Evolutionary conservation across 2,113 vertebrate genomes (phyloP).

Genomic region (Empidonax traillii): DNA sequence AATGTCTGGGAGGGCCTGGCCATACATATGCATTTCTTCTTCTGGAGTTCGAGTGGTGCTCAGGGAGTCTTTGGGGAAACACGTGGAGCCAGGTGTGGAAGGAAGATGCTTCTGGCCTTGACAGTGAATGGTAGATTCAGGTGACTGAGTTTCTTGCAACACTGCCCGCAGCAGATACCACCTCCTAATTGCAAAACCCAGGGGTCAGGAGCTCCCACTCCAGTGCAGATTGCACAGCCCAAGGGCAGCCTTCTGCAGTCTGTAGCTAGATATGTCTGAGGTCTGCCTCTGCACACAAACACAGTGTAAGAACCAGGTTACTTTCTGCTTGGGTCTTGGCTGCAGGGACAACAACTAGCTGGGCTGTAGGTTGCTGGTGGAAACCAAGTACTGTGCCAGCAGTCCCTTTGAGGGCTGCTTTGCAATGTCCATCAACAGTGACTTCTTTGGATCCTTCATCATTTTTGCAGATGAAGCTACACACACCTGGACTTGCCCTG

Average conservation of each 20-base stretch:
- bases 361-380: background rate
- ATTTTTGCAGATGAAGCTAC: background rate
- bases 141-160: background rate
- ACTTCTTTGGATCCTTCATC: background rate
- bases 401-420: background rate
- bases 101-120: background rate
- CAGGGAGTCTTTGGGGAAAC: background rate
- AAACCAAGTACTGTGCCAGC: background rate
- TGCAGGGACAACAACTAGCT: background rate
- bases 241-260: background rate
- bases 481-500: background rate
- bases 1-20: background rate
- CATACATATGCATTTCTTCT: background rate
- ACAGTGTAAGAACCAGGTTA: background rate
- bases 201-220: background rate
- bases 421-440: background rate
- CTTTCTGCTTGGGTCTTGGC: background rate
- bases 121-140: background rate
- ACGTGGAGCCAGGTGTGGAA: background rate
- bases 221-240: accelerated
- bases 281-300: background rate
- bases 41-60: background rate
- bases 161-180: background rate
- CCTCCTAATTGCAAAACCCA: background rate
- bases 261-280: background rate